phyloP scores from a whole-genome alignment of 1,140 invertebrate species.

The Lethrus apterus region DNA sequence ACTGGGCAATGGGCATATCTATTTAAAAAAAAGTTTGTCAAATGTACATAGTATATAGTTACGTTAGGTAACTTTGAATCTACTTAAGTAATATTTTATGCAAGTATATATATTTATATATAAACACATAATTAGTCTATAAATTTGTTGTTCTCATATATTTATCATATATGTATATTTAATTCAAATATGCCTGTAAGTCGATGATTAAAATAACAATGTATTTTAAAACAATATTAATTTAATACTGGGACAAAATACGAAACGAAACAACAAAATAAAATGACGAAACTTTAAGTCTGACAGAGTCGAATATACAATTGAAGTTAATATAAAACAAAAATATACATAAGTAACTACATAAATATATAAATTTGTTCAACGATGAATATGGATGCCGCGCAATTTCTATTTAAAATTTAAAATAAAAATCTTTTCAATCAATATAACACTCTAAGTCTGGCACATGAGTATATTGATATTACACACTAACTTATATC shows the following conservation, averaged over 20 bases:
- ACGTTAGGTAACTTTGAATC: slow-evolving; percentile 22
- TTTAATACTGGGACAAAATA: slow-evolving; percentile 15
- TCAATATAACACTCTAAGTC: slow-evolving; percentile 34
- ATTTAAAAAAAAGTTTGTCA: slow-evolving; percentile 16
- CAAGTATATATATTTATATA: no score
- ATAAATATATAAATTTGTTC: slow-evolving; percentile 15
- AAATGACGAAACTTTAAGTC: slow-evolving; percentile 2
- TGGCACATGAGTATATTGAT: slow-evolving; percentile 38
- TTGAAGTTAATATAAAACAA: slow-evolving; percentile 15
- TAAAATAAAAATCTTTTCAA: no score
- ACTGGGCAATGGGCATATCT: slow-evolving; percentile 15
- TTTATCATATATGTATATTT: no score
- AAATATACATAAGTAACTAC: slow-evolving; percentile 17
- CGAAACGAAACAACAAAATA: slow-evolving; percentile 6
- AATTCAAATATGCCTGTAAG: no score
- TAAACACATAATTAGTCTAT: no score
- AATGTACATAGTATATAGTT: slow-evolving; percentile 21
- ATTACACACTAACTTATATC: slow-evolving; percentile 34
- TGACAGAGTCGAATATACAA: no score
- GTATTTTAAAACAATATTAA: slow-evolving; percentile 15
- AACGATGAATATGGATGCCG: slow-evolving; percentile 2
- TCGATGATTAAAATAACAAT: background rate
- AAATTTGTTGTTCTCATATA: no score
- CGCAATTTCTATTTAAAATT: no score
- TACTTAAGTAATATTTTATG: slow-evolving; percentile 24